A percentile compares a stretch with the other conserved stretches of the same genome.
These are phyloP conservation scores for Chymomyza caudatula DNA, from an alignment of 2,888 invertebrate genomes.

Conservation along the genomic window DNA sequence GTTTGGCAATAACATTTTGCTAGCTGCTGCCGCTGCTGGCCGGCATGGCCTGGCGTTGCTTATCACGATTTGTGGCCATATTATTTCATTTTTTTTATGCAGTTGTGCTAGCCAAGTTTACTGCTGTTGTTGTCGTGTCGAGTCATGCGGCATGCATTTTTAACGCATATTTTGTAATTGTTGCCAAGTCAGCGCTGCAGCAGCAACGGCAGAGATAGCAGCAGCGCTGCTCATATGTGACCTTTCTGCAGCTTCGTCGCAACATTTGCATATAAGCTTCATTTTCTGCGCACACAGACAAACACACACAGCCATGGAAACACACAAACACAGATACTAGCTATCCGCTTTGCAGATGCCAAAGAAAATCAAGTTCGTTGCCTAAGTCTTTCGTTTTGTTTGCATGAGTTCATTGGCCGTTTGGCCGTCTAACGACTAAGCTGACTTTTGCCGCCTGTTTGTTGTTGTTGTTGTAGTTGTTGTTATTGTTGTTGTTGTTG, in stretches of 20 bases:
- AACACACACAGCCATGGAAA: constrained; percentile 3
- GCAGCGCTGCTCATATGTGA: constrained; percentile 28
- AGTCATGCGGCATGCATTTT: constrained; percentile 65
- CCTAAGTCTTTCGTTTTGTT: constrained; percentile 14
- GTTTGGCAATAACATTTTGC: constrained; percentile 4
- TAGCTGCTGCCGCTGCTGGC: constrained; percentile 30
- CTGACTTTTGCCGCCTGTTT: not conserved
- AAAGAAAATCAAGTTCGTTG: constrained; percentile 68
- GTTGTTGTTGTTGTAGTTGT: not conserved
- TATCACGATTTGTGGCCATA: constrained; percentile 71
- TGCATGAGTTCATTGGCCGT: constrained; percentile 57
- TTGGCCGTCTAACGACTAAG: not conserved
- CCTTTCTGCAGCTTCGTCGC: constrained; percentile 51
- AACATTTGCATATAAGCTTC: constrained; percentile 47
- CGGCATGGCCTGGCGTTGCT: constrained; percentile 45
- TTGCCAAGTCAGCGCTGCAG: constrained; percentile 31
- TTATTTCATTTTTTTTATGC: constrained; percentile 59
- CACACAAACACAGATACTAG: not conserved
- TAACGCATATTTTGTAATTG: constrained; percentile 71
- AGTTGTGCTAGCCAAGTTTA: constrained; percentile 14
- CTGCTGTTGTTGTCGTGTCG: constrained; percentile 56
- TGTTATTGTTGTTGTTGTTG: not conserved
- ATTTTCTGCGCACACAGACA: constrained; percentile 30
- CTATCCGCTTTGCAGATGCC: constrained; percentile 14
- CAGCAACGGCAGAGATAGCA: not conserved